A percentile compares a stretch with the other conserved stretches of the same genome.
Conservation (phyloP, 2,113 vertebrate genomes). For the Kryptolebias marmoratus region DNA sequence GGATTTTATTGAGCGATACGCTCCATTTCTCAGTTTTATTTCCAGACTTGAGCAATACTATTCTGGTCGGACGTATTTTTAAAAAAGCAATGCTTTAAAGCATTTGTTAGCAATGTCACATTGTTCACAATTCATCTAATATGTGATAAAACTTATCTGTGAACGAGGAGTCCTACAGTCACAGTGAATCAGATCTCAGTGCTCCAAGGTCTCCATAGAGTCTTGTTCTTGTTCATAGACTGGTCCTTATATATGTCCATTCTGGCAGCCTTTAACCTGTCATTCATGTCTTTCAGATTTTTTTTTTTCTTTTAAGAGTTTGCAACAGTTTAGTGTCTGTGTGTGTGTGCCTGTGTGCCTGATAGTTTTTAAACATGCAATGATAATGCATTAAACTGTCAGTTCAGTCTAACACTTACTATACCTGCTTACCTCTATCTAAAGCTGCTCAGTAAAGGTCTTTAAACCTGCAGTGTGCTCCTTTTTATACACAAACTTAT, state of each 20-base stretch:
- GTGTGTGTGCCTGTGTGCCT: neutral
- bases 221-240: neutral
- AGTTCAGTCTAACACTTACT: conserved; percentile 13
- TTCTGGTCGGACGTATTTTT: neutral
- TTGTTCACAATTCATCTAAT: too few relatives aligned
- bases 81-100: neutral
- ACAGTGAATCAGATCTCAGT: too few relatives aligned
- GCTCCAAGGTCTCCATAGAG: neutral
- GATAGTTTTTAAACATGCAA: conserved; percentile 21
- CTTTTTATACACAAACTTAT: neutral
- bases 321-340: conserved; percentile 25
- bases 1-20: neutral
- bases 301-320: conserved; percentile 13
- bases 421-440: conserved; percentile 1
- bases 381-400: conserved; percentile 37
- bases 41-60: neutral
- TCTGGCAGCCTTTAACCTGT: conserved; percentile 15
- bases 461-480: neutral
- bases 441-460: neutral
- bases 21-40: neutral
- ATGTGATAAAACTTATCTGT: neutral
- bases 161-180: too few relatives aligned
- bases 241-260: neutral
- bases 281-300: conserved; percentile 10
- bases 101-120: neutral